These are phyloP conservation scores for Drosophila quasianomalipes DNA, from an alignment of 2,888 invertebrate species.

Conservation along the genomic window DNA sequence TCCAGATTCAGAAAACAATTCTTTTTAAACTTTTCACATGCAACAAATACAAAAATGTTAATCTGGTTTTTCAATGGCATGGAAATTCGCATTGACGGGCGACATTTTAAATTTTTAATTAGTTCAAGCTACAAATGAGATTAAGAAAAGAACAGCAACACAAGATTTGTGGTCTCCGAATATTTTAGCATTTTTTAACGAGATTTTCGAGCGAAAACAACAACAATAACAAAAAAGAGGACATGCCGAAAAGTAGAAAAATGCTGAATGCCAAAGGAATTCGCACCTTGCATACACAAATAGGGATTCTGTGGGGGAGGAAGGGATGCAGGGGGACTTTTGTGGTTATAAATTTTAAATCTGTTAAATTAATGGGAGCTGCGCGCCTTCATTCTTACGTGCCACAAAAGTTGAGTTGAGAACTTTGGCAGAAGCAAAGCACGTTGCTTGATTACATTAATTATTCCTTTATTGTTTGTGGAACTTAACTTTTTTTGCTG, in stretches of 20 bases:
- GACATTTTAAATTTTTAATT: conserved; percentile 82
- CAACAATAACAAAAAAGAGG: conserved; percentile 14
- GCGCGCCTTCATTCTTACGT: conserved; percentile 69
- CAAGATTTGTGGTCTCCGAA: conserved; percentile 79
- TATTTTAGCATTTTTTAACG: conserved; percentile 78
- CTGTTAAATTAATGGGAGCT: conserved; percentile 82
- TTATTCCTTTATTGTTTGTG: conserved; percentile 80
- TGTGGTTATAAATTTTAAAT: conserved; percentile 85
- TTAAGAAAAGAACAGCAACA: conserved; percentile 59
- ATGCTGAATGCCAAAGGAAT: conserved; percentile 55
- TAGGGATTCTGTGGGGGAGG: conserved; percentile 26
- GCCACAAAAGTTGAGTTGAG: conserved; percentile 49
- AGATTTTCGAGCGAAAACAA: conserved; percentile 49
- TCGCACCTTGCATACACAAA: conserved; percentile 80
- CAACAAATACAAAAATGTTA: background rate
- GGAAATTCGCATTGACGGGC: conserved; percentile 8
- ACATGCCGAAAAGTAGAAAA: conserved; percentile 46
- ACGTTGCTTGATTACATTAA: conserved; percentile 84
- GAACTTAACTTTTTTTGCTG: conserved; percentile 32
- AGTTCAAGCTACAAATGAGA: conserved; percentile 76
- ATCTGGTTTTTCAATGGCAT: conserved; percentile 12
- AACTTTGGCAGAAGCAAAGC: conserved; percentile 56
- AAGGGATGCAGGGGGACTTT: conserved; percentile 11
- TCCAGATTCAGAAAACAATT: background rate
- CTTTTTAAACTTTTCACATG: background rate